phyloP scores from a whole-genome alignment of 2,113 vertebrate genomes.

The Beaufortia kweichowensis region DNA sequence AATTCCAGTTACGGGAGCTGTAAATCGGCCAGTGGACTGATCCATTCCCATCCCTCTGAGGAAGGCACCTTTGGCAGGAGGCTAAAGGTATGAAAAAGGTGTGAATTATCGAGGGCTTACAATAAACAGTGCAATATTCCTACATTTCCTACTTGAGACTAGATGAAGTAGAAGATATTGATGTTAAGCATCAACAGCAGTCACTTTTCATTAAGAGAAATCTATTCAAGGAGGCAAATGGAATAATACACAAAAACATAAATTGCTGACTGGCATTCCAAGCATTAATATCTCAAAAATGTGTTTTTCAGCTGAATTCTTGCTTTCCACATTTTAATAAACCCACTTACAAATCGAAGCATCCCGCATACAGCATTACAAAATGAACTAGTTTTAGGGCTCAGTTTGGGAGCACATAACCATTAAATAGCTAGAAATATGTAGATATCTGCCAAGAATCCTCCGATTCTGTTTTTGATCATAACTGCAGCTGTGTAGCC shows the following conservation, averaged over 20 bases:
- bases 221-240: neutral
- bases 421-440: conserved; percentile 49
- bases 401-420: conserved; percentile 44
- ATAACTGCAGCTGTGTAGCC: conserved; percentile 42
- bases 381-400: conserved; percentile 46
- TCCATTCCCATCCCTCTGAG: conserved; percentile 86
- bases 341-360: conserved; percentile 31
- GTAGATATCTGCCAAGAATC: conserved; percentile 47
- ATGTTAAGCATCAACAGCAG: neutral
- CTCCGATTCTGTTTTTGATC: conserved; percentile 54
- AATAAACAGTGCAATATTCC: neutral
- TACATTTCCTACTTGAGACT: neutral
- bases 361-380: conserved; percentile 25
- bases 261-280: conserved; percentile 25
- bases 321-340: conserved; percentile 32
- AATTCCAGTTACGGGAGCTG: conserved; percentile 85
- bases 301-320: conserved; percentile 16
- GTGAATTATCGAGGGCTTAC: conserved; percentile 37
- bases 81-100: conserved; percentile 71
- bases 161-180: neutral
- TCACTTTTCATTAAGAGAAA: neutral
- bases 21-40: conserved; percentile 87
- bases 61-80: conserved; percentile 88
- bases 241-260: neutral
- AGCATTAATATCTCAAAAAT: conserved; percentile 31